Evolutionary conservation across 2,797 vertebrate species (phyloP).

Genomic region (Eremophila alpestris): DNA sequence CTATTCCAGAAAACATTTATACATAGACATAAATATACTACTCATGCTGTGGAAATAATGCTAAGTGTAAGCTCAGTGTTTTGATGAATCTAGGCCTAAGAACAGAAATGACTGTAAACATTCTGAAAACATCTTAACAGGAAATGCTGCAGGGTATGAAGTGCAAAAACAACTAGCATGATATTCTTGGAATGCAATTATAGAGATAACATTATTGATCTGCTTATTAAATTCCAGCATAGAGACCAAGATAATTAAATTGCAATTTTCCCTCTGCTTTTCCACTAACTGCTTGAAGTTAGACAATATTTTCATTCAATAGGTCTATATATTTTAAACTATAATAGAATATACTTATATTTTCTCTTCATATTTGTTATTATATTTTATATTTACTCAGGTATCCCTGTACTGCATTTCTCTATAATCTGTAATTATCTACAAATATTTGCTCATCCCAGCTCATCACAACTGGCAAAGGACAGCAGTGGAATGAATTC

Average conservation of each 20-base stretch:
- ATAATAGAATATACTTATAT: background rate
- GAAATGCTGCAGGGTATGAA: slow-evolving; percentile 41
- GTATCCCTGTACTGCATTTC: background rate
- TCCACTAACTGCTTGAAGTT: background rate
- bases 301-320: background rate
- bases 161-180: slow-evolving; percentile 18
- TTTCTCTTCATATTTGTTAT: background rate
- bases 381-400: background rate
- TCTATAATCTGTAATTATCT: background rate
- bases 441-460: background rate
- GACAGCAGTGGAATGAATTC: background rate
- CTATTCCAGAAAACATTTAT: slow-evolving; percentile 45
- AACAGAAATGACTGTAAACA: slow-evolving; percentile 53
- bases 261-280: background rate
- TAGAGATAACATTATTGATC: slow-evolving; percentile 25
- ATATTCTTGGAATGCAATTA: slow-evolving; percentile 37
- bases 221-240: slow-evolving; percentile 15
- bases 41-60: slow-evolving; percentile 45
- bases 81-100: slow-evolving; percentile 52
- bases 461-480: background rate
- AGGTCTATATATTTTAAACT: background rate
- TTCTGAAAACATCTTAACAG: slow-evolving; percentile 41
- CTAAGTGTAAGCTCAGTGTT: slow-evolving; percentile 47
- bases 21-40: slow-evolving; percentile 36
- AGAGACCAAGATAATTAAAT: background rate